These are phyloP conservation scores for Erythrocebus patas DNA, from an alignment of 2,113 vertebrate genomes.

Conservation along the genomic window DNA sequence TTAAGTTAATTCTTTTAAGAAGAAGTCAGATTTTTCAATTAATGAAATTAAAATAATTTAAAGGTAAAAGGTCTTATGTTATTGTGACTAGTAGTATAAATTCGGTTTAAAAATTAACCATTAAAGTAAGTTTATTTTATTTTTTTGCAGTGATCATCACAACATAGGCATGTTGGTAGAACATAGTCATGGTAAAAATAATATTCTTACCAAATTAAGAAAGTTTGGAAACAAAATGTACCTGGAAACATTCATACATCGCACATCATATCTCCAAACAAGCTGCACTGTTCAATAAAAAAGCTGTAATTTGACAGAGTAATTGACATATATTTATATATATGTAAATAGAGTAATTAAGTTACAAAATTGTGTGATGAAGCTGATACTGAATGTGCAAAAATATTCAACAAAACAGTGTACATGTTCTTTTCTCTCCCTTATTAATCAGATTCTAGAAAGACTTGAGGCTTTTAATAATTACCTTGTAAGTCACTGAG, in stretches of 20 bases:
- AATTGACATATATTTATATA: not conserved
- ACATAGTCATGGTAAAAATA: not conserved
- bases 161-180: not conserved
- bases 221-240: conserved; percentile 7
- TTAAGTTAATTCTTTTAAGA: not conserved
- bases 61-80: not conserved
- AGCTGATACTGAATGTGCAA: not conserved
- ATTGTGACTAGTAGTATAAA: not conserved
- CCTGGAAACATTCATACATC: not conserved
- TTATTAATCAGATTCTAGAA: not conserved
- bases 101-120: not conserved
- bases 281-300: not conserved
- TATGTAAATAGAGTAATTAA: not conserved
- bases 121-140: not conserved
- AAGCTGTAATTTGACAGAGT: not conserved
- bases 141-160: not conserved
- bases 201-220: not conserved
- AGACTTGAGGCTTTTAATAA: not conserved
- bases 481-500: not conserved
- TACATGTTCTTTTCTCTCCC: not conserved
- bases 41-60: not conserved
- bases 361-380: not conserved
- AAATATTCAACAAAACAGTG: not conserved
- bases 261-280: not conserved
- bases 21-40: not conserved